Evolutionary conservation across 2,113 vertebrate genomes (phyloP).

Genomic region (Myrmophylax atrothorax): DNA sequence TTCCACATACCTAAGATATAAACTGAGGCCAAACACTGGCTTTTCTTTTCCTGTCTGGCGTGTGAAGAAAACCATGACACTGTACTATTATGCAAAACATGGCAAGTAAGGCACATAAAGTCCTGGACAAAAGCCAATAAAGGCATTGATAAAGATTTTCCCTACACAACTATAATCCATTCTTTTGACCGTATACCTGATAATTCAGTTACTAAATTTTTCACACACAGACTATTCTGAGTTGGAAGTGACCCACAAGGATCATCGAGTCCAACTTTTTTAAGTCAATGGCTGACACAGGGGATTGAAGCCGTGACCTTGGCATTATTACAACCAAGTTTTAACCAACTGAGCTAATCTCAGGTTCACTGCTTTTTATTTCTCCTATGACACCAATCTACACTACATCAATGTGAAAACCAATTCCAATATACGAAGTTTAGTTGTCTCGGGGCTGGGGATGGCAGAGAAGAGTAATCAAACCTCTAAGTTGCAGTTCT

Average conservation of each 20-base stretch:
- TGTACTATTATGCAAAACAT: neutral
- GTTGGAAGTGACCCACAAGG: no score
- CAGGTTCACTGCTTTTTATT: neutral
- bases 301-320: no score
- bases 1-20: neutral
- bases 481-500: neutral
- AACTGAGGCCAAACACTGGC: neutral
- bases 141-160: neutral
- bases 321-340: no score
- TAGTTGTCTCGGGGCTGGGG: neutral
- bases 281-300: no score
- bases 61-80: neutral
- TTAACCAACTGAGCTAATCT: no score
- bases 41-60: neutral
- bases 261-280: no score
- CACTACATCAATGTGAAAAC: neutral
- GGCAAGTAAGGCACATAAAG: neutral
- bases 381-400: neutral
- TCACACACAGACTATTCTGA: no score
- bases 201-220: neutral
- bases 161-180: neutral
- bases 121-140: neutral
- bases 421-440: neutral
- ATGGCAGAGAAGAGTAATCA: neutral
- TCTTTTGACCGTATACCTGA: neutral